phyloP scores from a whole-genome alignment of 2,888 invertebrate genomes.

The Drosophila quinaria region DNA sequence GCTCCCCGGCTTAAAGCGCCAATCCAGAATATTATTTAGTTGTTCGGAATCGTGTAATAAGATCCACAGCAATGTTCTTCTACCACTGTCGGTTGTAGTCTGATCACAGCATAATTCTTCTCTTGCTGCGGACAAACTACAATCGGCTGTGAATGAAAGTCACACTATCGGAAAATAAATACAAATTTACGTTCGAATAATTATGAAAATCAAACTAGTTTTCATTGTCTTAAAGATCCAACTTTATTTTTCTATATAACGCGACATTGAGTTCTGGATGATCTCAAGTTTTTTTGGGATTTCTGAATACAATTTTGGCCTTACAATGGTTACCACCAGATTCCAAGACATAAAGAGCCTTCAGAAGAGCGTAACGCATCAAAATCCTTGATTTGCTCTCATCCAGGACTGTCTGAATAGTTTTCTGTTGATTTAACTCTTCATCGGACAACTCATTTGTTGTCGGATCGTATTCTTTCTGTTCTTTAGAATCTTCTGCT shows the following conservation, averaged over 20 bases:
- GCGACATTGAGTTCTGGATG: not conserved
- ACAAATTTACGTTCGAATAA: not conserved
- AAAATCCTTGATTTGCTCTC: slow-evolving; percentile 33
- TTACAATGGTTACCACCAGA: slow-evolving; percentile 11
- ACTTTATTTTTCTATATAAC: not conserved
- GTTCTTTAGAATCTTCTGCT: not conserved
- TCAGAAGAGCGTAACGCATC: slow-evolving; percentile 46
- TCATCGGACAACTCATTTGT: not conserved
- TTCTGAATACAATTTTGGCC: slow-evolving; percentile 31
- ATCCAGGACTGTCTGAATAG: slow-evolving; percentile 17
- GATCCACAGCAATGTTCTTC: not conserved
- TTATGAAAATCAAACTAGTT: not conserved
- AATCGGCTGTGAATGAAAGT: slow-evolving; percentile 1
- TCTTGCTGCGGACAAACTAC: slow-evolving; percentile 14
- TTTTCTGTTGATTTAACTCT: not conserved
- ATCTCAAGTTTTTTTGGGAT: not conserved
- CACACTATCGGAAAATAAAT: not conserved
- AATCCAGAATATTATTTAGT: not conserved
- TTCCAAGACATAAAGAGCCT: slow-evolving; percentile 40
- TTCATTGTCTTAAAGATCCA: not conserved
- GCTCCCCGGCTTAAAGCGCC: not conserved
- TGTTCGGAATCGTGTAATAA: not conserved
- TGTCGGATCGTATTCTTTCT: not conserved
- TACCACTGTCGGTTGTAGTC: slow-evolving; percentile 10
- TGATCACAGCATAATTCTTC: slow-evolving; percentile 7